A percentile compares a stretch with the other conserved stretches of the same genome.
phyloP scores from a whole-genome alignment of 2,113 vertebrate genomes.

The human (Homo sapiens) region DNA sequence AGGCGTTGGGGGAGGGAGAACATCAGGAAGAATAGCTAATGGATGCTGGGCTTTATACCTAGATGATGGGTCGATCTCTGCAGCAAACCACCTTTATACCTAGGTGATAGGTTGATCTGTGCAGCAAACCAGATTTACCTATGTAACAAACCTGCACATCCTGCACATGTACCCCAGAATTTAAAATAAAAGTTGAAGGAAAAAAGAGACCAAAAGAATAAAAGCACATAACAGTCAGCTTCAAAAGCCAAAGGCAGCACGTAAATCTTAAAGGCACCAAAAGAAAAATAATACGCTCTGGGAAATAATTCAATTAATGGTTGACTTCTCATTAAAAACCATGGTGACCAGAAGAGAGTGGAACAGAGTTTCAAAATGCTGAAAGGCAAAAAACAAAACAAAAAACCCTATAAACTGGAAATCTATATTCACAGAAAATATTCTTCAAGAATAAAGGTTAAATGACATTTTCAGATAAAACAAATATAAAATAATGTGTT shows the following conservation, averaged over 20 bases:
- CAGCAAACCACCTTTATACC: no score
- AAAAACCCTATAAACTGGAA: not conserved
- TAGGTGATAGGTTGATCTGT: no score
- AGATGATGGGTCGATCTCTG: no score
- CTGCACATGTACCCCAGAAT: not conserved
- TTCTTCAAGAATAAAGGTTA: not conserved
- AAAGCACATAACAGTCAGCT: accelerated
- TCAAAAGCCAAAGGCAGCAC: not conserved
- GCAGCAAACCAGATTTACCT: no score
- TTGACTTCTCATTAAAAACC: no score
- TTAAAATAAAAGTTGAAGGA: not conserved
- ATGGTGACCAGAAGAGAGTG: not conserved
- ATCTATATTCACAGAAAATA: not conserved
- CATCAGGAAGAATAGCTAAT: no score
- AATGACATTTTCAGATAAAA: not conserved
- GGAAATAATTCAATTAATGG: not conserved
- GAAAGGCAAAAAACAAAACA: not conserved
- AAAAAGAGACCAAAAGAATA: not conserved
- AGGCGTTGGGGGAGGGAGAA: no score
- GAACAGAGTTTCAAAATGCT: not conserved
- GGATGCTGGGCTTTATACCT: no score
- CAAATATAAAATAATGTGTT: not conserved
- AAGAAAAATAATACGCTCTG: not conserved
- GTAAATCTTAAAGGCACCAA: not conserved
- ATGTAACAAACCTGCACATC: no score